Evolutionary conservation across 2,888 invertebrate genomes (phyloP).

Genomic region (Isoperla grammatica): DNA sequence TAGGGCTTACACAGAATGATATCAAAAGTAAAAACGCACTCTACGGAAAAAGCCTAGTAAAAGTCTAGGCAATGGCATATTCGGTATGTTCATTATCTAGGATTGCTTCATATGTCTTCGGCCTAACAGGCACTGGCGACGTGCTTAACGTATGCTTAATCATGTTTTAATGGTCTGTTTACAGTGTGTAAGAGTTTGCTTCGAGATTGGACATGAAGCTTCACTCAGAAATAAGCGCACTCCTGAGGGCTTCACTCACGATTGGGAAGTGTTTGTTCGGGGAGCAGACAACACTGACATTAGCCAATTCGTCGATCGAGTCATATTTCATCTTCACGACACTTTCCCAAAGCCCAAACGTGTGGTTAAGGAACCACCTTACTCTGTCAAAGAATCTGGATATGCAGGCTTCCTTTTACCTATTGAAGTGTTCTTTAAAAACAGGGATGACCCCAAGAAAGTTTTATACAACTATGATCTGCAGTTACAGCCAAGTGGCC

Average conservation of each 20-base stretch:
- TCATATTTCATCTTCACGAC: constrained; percentile 82
- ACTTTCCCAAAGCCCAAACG: constrained; percentile 89
- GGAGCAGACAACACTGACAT: constrained; percentile 84
- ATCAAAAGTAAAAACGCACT: no score
- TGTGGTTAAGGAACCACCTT: constrained; percentile 88
- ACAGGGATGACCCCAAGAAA: constrained; percentile 85
- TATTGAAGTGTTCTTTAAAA: constrained; percentile 83
- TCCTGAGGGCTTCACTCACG: constrained; percentile 90
- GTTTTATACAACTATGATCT: constrained; percentile 75
- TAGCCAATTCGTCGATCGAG: constrained; percentile 85
- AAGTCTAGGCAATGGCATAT: no score
- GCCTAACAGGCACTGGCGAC: no score
- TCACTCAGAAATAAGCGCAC: constrained; percentile 73
- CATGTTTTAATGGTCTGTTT: constrained; percentile 19
- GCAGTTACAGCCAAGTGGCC: constrained; percentile 68
- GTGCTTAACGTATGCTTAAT: no score
- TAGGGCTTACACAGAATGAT: no score
- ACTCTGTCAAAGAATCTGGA: constrained; percentile 84
- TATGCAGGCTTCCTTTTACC: constrained; percentile 90
- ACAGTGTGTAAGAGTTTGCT: constrained; percentile 64
- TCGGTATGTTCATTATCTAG: no score
- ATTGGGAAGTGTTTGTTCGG: constrained; percentile 93
- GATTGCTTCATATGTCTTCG: no score
- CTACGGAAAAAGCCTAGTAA: no score
- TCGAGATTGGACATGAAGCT: constrained; percentile 92